Percentiles rank a stretch among this genome's conserved stretches.
phyloP scores from a whole-genome alignment of 2,113 vertebrate species.

The Formicarius rufipectus region DNA sequence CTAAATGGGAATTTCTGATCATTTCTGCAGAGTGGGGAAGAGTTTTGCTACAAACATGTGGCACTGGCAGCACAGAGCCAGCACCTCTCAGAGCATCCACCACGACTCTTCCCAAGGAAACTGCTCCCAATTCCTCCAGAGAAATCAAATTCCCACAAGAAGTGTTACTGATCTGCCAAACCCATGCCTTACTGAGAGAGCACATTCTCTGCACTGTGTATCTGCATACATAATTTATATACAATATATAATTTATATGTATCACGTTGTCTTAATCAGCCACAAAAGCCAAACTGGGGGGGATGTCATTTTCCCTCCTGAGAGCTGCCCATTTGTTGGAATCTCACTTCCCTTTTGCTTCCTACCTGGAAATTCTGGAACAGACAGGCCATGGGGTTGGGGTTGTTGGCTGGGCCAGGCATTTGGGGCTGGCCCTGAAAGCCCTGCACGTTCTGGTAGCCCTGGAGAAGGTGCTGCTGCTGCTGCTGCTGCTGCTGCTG shows the following conservation, averaged over 20 bases:
- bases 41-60: background rate
- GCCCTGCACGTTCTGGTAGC: slow-evolving; percentile 83
- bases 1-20: background rate
- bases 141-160: background rate
- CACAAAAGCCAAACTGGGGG: background rate
- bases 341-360: background rate
- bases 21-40: background rate
- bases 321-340: background rate
- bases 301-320: background rate
- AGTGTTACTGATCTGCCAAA: background rate
- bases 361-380: slow-evolving; percentile 97
- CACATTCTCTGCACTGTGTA: background rate
- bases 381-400: slow-evolving; percentile 89
- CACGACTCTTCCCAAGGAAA: background rate
- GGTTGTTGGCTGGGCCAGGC: slow-evolving; percentile 79
- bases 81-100: background rate
- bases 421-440: slow-evolving; percentile 86
- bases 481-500: slow-evolving; percentile 85
- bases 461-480: slow-evolving; percentile 82
- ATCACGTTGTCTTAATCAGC: rapidly evolving
- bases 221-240: rapidly evolving
- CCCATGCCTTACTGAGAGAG: background rate
- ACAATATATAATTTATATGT: background rate
- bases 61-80: background rate
- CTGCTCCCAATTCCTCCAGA: background rate